phyloP scores from a whole-genome alignment of 2,113 vertebrate genomes.

The Agapornis roseicollis region DNA sequence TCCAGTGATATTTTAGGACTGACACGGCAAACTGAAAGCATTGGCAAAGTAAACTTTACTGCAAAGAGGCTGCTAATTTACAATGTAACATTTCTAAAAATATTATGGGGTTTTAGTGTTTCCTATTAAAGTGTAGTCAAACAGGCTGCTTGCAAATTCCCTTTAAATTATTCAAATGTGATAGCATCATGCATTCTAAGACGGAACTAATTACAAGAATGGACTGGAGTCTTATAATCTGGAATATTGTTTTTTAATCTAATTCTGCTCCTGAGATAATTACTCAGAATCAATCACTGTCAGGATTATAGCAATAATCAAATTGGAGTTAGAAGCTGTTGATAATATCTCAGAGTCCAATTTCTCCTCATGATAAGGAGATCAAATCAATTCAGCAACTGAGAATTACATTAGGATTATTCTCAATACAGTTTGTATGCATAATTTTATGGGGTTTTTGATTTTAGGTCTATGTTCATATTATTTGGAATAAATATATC shows the following conservation, averaged over 20 bases:
- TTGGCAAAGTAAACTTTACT: conserved; percentile 16
- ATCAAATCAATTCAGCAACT: conserved; percentile 72
- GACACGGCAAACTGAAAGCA: neutral
- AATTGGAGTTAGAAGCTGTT: conserved; percentile 66
- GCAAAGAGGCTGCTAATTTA: neutral
- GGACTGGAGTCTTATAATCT: conserved; percentile 67
- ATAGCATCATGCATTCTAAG: conserved; percentile 66
- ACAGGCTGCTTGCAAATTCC: conserved; percentile 4
- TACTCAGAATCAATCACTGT: conserved; percentile 84
- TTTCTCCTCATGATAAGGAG: conserved; percentile 70
- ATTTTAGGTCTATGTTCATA: conserved; percentile 34
- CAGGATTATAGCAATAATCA: conserved; percentile 80
- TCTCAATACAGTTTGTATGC: conserved; percentile 60
- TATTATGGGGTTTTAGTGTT: conserved; percentile 38
- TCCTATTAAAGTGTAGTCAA: conserved; percentile 17
- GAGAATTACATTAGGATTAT: conserved; percentile 69
- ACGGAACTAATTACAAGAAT: conserved; percentile 66
- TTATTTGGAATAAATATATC: conserved; percentile 29
- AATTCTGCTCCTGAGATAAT: conserved; percentile 79
- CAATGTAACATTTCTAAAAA: conserved; percentile 9
- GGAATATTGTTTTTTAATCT: conserved; percentile 80
- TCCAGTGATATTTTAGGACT: neutral
- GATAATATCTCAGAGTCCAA: conserved; percentile 69
- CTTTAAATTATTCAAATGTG: conserved; percentile 67
- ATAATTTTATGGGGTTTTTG: conserved; percentile 30